Evolutionary conservation across 2,888 invertebrate species (phyloP), one percentile per base, ranked within the genome.

Genomic region (Scaptomyza cyrtandrae): DNA sequence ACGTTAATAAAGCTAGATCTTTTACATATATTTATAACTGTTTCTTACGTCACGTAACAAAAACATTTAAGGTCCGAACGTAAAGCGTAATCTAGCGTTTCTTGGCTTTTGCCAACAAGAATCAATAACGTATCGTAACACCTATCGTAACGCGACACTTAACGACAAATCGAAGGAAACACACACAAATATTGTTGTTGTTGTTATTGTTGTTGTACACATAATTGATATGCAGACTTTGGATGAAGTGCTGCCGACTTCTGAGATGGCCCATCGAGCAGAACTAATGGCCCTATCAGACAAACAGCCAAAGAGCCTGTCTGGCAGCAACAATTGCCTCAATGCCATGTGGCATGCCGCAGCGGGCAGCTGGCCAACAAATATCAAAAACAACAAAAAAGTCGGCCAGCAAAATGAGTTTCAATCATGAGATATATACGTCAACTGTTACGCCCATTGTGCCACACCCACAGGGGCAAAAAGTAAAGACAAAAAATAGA

Each of bases 401-500:
- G 14, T 10, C 14, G 44, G 24, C 46, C 41, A 50, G 43, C 56
- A 59, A 78, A 81, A 75, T 86, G 78, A 75, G 80, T 86, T 86
- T 86, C 84, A 84, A 86, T 84, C 87, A 86, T 84, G 85, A 63
- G 54, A 81, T 74, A 86, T 75, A 81, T 67, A 72, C 75, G 45
- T 48, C 45, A 60, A 59, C 56, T 27, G 56, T 41, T 57, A 63
- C 39, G 54, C 62, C 66, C 62, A 43, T 45, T 27, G 10, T 16
- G 19, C 19, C 44, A 55, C 49, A 39, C 9, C 39, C 39, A 39
- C 39, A 39, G 1, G 29, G 29, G 33, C 6, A 7, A 29, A 7
- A 29, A 6, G 48, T 5, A 1, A 9, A 31, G 9, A 31, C 6
- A 33, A 4, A 31, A 16, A 19, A 19, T 19, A 14, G 10, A n/a